Percentiles rank a stretch among this genome's conserved stretches.
Conservation (phyloP, 2,113 vertebrate species). For the Chlorodrepanis virens region DNA sequence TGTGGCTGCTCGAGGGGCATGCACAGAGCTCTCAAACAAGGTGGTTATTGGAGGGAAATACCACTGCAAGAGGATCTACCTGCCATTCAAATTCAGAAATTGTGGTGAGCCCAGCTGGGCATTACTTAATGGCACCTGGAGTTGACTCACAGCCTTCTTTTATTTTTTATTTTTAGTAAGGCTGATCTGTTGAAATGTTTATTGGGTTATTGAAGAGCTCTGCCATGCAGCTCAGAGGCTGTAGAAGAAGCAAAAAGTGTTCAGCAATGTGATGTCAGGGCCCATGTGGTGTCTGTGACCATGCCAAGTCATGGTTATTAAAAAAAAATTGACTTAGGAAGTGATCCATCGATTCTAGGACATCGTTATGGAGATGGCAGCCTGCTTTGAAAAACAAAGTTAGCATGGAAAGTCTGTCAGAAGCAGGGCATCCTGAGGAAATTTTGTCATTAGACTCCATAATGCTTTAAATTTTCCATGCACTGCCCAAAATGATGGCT, state of each 20-base stretch:
- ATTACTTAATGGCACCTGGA: not conserved
- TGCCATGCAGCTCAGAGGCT: not conserved
- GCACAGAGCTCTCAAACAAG: not conserved
- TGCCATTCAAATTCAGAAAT: not conserved
- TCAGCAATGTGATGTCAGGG: not conserved
- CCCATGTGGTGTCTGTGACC: not conserved
- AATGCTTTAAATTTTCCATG: constrained; percentile 27
- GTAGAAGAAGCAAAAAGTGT: not conserved
- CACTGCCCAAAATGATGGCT: not conserved
- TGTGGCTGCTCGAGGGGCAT: not conserved
- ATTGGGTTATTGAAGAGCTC: not conserved
- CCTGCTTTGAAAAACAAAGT: constrained; percentile 39
- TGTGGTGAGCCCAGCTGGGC: not conserved
- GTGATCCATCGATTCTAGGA: not conserved
- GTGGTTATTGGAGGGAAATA: not conserved
- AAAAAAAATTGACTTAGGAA: not conserved
- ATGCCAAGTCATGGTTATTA: not conserved
- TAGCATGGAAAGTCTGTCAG: not conserved
- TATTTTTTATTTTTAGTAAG: not conserved
- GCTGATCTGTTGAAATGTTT: not conserved
- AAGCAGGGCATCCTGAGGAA: constrained; percentile 8
- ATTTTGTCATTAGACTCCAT: constrained; percentile 3
- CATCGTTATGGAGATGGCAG: constrained; percentile 44
- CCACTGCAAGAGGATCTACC: not conserved
- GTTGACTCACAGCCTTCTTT: not conserved